Conservation (phyloP, 1,140 invertebrate species). For the Rhynchophorus ferrugineus region DNA sequence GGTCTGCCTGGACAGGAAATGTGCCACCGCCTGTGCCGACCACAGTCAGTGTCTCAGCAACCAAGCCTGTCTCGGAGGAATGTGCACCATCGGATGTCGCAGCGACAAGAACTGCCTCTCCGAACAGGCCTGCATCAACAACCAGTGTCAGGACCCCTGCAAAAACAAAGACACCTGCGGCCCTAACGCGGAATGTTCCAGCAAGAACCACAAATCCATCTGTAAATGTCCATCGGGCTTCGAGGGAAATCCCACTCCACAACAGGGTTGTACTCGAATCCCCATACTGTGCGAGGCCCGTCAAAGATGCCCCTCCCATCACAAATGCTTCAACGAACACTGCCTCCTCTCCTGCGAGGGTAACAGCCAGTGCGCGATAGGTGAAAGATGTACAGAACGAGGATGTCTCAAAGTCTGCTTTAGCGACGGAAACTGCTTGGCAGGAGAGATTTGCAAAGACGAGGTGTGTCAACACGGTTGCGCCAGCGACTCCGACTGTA, state of each 20-base stretch:
- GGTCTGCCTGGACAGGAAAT: constrained; percentile 69
- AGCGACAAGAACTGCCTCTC: constrained; percentile 69
- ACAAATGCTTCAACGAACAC: constrained; percentile 64
- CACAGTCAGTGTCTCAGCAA: constrained; percentile 71
- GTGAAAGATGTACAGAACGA: constrained; percentile 72
- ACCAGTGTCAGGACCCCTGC: constrained; percentile 79
- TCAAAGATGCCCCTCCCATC: constrained; percentile 61
- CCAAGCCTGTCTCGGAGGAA: constrained; percentile 71
- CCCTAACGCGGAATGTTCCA: constrained; percentile 73
- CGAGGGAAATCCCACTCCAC: constrained; percentile 77
- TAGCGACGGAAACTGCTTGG: constrained; percentile 78
- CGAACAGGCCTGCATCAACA: constrained; percentile 71
- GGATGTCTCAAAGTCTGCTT: constrained; percentile 81
- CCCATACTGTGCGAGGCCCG: constrained; percentile 55
- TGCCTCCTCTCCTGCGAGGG: constrained; percentile 70
- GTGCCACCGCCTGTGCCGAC: constrained; percentile 65
- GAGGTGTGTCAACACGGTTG: constrained; percentile 78
- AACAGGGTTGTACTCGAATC: constrained; percentile 78
- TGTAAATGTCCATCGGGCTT: constrained; percentile 78
- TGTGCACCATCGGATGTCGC: constrained; percentile 75
- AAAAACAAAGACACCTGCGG: constrained; percentile 67
- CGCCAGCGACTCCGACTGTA: constrained; percentile 71
- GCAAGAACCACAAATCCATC: constrained; percentile 58
- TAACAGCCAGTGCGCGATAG: constrained; percentile 64
- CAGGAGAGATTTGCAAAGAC: constrained; percentile 76